Base-by-base conservation (phyloP, 2,113 vertebrate genomes). In the Phainopepla nitens region DNA sequence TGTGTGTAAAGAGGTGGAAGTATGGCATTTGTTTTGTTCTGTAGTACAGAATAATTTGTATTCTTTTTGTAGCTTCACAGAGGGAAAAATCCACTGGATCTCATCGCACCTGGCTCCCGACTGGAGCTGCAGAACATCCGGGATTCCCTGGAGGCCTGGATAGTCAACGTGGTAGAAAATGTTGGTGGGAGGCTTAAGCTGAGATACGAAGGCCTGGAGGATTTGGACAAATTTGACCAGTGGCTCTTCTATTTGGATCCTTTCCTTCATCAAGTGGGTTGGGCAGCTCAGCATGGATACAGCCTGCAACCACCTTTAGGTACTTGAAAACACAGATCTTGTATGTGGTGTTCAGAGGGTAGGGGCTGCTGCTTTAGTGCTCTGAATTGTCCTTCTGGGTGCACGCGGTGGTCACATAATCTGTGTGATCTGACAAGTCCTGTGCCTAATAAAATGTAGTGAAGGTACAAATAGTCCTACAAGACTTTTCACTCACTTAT, bases 241-340 rank as follows among this genome's bases (percentile, higher is more conserved):
- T 99, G 99, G 99, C 96, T 99, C 18, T 99, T 99, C 97, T 99
- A 99, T 96, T 98, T 99, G 94, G 98, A 99, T 96, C 99, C 99
- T 14, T 98, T 98, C 92, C 98, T 99, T 88, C 99, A 99, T 97
- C 98, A 99, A 57, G 97, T 99, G 17, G 99, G 99, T 47, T 99
- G 99, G 99, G 98, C 99, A 92, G 96, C 98, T 96, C 98, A 99
- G 24, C 98, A 98, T 12, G 97, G 98, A 82, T 99, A 98, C 81
- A 97, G 96, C 70, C 98, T 99, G 72, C 98, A 98, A 61, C 99
- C 99, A 42, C 99, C 99, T 61, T 89, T 76, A 98, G 99, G 99
- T 99, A 97, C 79, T 64, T 80, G 92, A 24, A 56, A 75, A 29
- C 13, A 10, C 47, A 1, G 18, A 1, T 51, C n/a, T 76, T 71